These are phyloP conservation scores for Sclerurus mexicanus DNA, from an alignment of 2,113 vertebrate genomes.

Conservation along the genomic window DNA sequence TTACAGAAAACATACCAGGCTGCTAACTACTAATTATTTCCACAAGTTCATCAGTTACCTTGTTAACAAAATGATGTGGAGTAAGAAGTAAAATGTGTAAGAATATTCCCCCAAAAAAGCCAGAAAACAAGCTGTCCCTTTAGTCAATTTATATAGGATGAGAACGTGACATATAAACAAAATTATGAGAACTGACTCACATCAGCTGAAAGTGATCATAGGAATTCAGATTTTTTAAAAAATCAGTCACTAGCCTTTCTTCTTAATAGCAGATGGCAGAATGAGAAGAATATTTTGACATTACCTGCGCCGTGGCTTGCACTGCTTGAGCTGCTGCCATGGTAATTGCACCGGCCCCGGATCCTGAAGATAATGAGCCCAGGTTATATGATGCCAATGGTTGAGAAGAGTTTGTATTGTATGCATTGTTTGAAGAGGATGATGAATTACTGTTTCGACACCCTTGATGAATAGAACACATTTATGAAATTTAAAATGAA, in stretches of 20 bases:
- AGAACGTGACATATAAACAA: neutral
- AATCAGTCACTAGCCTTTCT: constrained; percentile 71
- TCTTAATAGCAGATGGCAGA: constrained; percentile 50
- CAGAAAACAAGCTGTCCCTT: neutral
- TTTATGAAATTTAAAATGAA: constrained; percentile 71
- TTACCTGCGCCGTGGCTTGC: constrained; percentile 95
- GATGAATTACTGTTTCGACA: constrained; percentile 91
- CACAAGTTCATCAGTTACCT: neutral
- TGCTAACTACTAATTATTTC: neutral
- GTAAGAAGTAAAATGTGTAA: neutral
- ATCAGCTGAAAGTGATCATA: neutral
- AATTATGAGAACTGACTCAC: neutral
- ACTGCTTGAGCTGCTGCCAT: constrained; percentile 99
- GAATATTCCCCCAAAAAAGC: neutral
- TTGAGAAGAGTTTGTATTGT: constrained; percentile 91
- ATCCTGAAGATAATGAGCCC: constrained; percentile 87
- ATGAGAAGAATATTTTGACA: constrained; percentile 10
- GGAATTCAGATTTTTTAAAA: neutral
- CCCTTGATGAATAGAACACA: constrained; percentile 79
- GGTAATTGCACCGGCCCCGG: constrained; percentile 95
- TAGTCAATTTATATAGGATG: neutral
- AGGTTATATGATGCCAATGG: constrained; percentile 93
- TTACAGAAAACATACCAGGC: neutral
- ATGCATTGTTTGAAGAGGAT: constrained; percentile 88
- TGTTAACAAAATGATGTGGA: neutral